Evolutionary conservation across 2,888 invertebrate species (phyloP).

Genomic region (Belgica antarctica): DNA sequence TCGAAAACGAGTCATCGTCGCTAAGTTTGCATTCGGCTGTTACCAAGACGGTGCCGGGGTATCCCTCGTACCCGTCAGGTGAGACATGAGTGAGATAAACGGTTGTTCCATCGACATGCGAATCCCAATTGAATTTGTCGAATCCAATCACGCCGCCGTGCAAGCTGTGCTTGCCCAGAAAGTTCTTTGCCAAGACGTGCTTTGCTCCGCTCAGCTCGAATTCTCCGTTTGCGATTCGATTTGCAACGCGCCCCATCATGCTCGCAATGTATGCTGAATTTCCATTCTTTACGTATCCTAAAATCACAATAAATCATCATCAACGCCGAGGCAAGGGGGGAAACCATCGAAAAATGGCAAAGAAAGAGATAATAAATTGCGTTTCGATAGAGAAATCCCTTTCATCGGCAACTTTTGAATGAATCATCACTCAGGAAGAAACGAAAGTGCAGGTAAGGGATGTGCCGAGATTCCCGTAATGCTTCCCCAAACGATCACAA

Average conservation of each 20-base stretch:
- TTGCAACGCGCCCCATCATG: conserved; percentile 61
- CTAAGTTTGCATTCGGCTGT: conserved; percentile 70
- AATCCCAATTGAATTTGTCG: conserved; percentile 56
- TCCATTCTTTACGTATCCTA: conserved; percentile 52
- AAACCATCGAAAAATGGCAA: too few relatives aligned
- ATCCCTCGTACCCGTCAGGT: conserved; percentile 75
- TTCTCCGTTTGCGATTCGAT: conserved; percentile 58
- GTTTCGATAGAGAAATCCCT: not conserved
- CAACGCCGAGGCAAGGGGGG: not conserved
- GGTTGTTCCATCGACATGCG: conserved; percentile 47
- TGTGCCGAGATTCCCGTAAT: not conserved
- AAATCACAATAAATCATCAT: not conserved
- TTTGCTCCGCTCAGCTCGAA: conserved; percentile 57
- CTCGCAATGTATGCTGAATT: conserved; percentile 61
- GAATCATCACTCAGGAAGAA: conserved; percentile 10
- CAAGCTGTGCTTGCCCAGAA: conserved; percentile 57
- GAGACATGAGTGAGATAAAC: conserved; percentile 75
- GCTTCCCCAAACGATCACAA: not conserved
- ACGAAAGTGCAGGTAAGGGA: not conserved
- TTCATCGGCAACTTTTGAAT: not conserved
- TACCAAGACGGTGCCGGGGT: conserved; percentile 77
- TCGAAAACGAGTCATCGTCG: conserved; percentile 69
- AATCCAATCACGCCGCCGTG: conserved; percentile 64
- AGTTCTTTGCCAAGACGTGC: conserved; percentile 58
- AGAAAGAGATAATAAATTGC: not conserved